Conservation (phyloP, 2,113 vertebrate genomes). For the Chaetorhynchus papuensis region DNA sequence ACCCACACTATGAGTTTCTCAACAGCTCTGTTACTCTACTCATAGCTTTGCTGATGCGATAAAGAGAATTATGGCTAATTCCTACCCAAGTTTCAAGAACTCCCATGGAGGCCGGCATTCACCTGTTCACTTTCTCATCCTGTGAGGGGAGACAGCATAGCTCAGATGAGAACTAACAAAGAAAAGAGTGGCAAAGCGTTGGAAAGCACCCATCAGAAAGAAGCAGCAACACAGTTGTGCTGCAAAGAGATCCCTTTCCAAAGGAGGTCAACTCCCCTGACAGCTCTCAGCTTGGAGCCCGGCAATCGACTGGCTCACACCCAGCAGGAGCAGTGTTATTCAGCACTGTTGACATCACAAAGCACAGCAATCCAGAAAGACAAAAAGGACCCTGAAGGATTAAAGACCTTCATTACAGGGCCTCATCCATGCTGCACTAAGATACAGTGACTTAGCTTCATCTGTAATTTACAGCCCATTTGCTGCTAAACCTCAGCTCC, state of each 20-base stretch:
- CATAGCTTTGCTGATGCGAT: background rate
- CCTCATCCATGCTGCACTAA: background rate
- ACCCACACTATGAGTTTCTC: background rate
- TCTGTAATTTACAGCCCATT: background rate
- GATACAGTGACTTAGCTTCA: background rate
- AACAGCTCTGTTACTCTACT: background rate
- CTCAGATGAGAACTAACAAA: background rate
- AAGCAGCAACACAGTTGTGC: background rate
- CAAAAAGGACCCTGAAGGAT: background rate
- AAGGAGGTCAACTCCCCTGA: background rate
- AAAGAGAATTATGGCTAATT: background rate
- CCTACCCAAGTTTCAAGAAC: background rate
- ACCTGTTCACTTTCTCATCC: background rate
- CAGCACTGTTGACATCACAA: background rate
- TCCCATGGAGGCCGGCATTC: background rate
- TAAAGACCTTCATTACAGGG: background rate
- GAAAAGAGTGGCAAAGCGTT: background rate
- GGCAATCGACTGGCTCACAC: background rate
- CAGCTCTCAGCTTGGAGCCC: background rate
- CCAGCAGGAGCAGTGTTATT: background rate
- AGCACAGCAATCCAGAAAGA: background rate
- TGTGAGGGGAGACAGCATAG: accelerated
- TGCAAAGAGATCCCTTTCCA: background rate
- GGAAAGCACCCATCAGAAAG: background rate
- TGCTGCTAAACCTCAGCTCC: background rate